Percentiles rank a stretch among this genome's conserved stretches.
phyloP scores from a whole-genome alignment of 2,113 vertebrate species.

The Protobothrops mucrosquamatus region DNA sequence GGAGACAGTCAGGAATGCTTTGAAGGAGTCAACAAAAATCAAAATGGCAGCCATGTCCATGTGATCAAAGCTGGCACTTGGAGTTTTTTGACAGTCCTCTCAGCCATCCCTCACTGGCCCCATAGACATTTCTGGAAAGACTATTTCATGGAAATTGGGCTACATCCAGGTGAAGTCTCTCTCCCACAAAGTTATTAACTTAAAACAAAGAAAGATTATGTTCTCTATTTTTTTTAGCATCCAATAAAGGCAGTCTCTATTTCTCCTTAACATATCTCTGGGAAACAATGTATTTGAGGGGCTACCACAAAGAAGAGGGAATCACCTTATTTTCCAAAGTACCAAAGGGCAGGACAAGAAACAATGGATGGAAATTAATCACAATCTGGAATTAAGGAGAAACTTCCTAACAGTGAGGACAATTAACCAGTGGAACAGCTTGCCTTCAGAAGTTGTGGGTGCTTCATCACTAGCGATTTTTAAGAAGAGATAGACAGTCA shows the following conservation, averaged over 20 bases:
- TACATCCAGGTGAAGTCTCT: neutral
- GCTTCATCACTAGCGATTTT: neutral
- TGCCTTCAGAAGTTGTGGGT: neutral
- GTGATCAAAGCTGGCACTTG: neutral
- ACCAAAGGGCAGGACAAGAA: neutral
- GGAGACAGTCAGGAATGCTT: neutral
- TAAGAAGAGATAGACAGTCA: neutral
- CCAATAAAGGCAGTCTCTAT: neutral
- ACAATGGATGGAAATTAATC: neutral
- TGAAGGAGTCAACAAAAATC: neutral
- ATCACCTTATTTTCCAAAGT: neutral
- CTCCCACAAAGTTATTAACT: neutral
- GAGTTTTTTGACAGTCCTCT: neutral
- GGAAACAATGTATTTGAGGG: neutral
- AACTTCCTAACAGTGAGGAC: neutral
- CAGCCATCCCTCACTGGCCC: neutral
- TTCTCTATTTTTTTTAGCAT: neutral
- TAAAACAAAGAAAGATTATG: neutral
- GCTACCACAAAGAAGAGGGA: neutral
- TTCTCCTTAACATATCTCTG: neutral
- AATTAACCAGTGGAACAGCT: neutral
- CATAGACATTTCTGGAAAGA: neutral
- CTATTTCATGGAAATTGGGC: neutral
- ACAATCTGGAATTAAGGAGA: neutral
- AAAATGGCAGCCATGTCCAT: neutral